Evolutionary conservation across 2,888 invertebrate genomes (phyloP).

Genomic region (Ophion slaviceki): DNA sequence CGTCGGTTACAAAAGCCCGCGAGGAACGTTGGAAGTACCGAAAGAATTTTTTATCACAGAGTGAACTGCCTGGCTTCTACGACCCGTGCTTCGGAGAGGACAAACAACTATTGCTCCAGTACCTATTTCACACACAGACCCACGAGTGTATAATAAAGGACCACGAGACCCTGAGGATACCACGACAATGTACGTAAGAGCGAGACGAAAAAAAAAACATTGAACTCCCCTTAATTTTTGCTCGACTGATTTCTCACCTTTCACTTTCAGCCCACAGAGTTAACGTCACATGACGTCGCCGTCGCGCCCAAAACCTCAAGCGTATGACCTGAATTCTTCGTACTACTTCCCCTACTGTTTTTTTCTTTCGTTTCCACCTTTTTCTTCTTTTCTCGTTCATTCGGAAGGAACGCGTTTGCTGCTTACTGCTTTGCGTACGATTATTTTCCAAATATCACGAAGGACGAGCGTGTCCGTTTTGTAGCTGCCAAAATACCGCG

Average conservation of each 20-base stretch:
- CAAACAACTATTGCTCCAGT: slow-evolving; percentile 94
- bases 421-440: slow-evolving; percentile 63
- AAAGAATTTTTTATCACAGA: slow-evolving; percentile 86
- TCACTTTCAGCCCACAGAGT: slow-evolving; percentile 82
- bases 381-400: slow-evolving; percentile 61
- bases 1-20: not conserved
- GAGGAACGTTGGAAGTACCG: too few relatives aligned
- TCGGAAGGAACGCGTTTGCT: slow-evolving; percentile 61
- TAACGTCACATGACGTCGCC: slow-evolving; percentile 82
- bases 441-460: slow-evolving; percentile 54
- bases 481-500: not conserved
- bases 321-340: slow-evolving; percentile 59
- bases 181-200: slow-evolving; percentile 87
- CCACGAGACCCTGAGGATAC: slow-evolving; percentile 91
- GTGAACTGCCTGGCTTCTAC: slow-evolving; percentile 97
- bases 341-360: slow-evolving; percentile 58
- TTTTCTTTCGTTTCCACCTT: not conserved
- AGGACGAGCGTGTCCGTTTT: slow-evolving; percentile 34
- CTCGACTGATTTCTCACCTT: slow-evolving; percentile 9
- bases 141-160: slow-evolving; percentile 93
- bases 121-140: slow-evolving; percentile 92
- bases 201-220: not conserved
- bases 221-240: slow-evolving; percentile 2
- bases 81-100: slow-evolving; percentile 97
- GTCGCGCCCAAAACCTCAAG: slow-evolving; percentile 58